Conservation (phyloP, 2,113 vertebrate species). For the Columba janthina region DNA sequence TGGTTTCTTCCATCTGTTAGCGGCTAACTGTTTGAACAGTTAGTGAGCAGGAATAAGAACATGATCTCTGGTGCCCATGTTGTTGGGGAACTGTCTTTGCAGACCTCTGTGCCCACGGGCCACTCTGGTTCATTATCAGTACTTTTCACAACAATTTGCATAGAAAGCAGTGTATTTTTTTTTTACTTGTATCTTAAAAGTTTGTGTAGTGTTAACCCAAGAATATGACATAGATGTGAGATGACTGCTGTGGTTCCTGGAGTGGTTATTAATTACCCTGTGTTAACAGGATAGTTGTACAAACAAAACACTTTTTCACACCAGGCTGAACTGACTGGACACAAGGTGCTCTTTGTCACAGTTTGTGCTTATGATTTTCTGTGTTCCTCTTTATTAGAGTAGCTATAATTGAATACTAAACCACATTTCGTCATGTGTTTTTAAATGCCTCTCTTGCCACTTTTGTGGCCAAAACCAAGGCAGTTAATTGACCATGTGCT, state of each 20-base stretch:
- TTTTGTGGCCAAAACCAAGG: background rate
- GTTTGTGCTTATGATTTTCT: background rate
- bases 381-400: background rate
- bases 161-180: background rate
- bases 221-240: background rate
- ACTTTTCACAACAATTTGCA: background rate
- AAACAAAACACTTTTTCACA: background rate
- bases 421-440: background rate
- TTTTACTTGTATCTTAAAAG: background rate
- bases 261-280: background rate
- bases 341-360: background rate
- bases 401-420: background rate
- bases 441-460: background rate
- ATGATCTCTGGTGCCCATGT: background rate
- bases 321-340: background rate
- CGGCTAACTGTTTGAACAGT: background rate
- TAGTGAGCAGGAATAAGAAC: background rate
- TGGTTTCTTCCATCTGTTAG: background rate
- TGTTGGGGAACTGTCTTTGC: background rate
- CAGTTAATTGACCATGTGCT: background rate
- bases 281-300: background rate
- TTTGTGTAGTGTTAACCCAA: background rate
- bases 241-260: background rate
- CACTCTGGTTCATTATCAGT: background rate
- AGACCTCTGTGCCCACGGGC: background rate